These are phyloP conservation scores for Leucosticte australis DNA, from an alignment of 2,113 vertebrate species.

Conservation along the genomic window DNA sequence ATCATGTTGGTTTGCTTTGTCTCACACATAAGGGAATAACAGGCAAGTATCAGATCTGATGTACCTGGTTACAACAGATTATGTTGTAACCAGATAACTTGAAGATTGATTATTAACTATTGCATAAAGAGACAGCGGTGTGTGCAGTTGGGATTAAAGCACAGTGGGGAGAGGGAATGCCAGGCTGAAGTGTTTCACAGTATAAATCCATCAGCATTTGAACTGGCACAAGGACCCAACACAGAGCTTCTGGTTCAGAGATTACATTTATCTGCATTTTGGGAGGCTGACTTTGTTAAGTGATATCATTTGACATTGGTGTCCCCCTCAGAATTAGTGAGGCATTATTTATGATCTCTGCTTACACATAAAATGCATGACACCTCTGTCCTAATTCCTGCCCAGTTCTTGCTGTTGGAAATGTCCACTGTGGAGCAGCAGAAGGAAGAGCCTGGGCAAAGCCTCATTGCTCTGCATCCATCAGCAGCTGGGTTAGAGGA, in stretches of 20 bases:
- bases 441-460: background rate
- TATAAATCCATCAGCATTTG: background rate
- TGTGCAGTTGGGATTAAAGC: background rate
- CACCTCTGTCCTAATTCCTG: fast-evolving
- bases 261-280: background rate
- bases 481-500: background rate
- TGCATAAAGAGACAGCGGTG: background rate
- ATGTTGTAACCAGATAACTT: background rate
- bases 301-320: background rate
- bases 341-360: background rate
- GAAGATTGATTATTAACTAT: slow-evolving; percentile 10
- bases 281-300: background rate
- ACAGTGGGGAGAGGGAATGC: background rate
- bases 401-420: background rate
- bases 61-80: background rate
- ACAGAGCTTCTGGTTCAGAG: background rate
- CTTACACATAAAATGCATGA: background rate
- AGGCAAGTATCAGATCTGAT: background rate
- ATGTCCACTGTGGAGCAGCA: background rate
- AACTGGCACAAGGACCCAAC: background rate
- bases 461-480: background rate
- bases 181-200: background rate
- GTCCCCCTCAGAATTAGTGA: background rate
- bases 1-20: background rate
- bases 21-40: background rate